A percentile compares a stretch with the other conserved stretches of the same genome.
Conservation (phyloP, 2,797 vertebrate genomes). For the Erethizon dorsatum region DNA sequence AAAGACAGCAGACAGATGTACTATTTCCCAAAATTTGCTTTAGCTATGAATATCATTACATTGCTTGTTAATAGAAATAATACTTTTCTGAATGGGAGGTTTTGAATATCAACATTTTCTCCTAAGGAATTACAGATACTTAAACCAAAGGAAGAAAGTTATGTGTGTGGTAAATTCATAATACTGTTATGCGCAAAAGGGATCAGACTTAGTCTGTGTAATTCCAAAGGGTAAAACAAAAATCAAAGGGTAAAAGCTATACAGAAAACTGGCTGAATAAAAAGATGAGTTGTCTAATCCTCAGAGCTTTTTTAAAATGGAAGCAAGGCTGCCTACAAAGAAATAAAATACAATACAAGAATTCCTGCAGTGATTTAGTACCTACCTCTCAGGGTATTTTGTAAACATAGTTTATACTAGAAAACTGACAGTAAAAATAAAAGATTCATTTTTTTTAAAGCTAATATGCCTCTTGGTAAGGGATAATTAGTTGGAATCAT, state of each 20-base stretch:
- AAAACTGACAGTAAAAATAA: neutral
- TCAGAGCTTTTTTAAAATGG: conserved; percentile 23
- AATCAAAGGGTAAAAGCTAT: conserved; percentile 48
- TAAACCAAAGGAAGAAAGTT: conserved; percentile 49
- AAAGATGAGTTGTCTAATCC: conserved; percentile 57
- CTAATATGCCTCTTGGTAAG: neutral
- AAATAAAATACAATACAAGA: neutral
- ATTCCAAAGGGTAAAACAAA: conserved; percentile 62
- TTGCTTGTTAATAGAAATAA: conserved; percentile 39
- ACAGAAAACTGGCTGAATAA: conserved; percentile 55
- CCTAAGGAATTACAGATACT: conserved; percentile 50
- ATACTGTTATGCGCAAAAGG: conserved; percentile 72
- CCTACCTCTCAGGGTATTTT: neutral
- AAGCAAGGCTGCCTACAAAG: neutral
- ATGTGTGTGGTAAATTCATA: neutral
- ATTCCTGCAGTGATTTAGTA: neutral
- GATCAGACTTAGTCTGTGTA: conserved; percentile 48
- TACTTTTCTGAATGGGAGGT: conserved; percentile 29
- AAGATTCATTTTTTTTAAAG: neutral
- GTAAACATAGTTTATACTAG: neutral
- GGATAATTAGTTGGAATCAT: neutral
- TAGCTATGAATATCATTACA: neutral
- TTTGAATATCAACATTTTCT: conserved; percentile 52
- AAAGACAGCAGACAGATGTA: neutral
- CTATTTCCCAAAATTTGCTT: conserved; percentile 15